phyloP scores from a whole-genome alignment of 35 echinoderm and acorn worm genomes.

The Diadema setosum region DNA sequence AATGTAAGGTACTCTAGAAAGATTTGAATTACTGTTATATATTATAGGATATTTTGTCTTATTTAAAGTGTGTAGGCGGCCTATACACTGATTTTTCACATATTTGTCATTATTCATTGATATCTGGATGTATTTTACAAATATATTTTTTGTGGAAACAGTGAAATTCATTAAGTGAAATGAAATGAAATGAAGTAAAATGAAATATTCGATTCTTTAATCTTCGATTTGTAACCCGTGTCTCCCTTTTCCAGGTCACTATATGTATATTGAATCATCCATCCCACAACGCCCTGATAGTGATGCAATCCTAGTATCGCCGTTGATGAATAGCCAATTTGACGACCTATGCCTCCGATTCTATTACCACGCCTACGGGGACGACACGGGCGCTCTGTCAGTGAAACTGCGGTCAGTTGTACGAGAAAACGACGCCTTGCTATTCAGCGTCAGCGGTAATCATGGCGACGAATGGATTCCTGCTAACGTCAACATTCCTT shows the following conservation, averaged over 20 bases:
- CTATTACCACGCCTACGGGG: constrained; percentile 84
- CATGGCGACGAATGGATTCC: constrained; percentile 21
- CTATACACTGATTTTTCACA: no score
- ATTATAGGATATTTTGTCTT: no score
- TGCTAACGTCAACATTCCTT: background rate
- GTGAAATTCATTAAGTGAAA: no score
- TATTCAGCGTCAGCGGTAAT: background rate
- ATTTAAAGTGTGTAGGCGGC: no score
- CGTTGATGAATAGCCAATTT: background rate
- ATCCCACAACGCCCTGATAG: constrained; percentile 58
- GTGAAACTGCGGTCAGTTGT: background rate
- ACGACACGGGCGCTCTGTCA: background rate
- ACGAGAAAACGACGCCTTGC: background rate
- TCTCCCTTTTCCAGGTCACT: constrained; percentile 39
- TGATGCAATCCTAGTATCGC: constrained; percentile 25
- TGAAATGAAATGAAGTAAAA: no score
- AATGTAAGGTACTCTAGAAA: no score
- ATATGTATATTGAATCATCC: constrained; percentile 84
- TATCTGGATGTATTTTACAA: no score
- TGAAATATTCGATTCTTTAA: no score
- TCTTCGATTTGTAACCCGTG: no score
- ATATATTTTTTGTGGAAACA: no score
- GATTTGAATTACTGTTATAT: no score
- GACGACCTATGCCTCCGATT: constrained; percentile 59
- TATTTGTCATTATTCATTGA: no score